Conservation (phyloP, 1,140 invertebrate species). For the Geopemphigus sp. region DNA sequence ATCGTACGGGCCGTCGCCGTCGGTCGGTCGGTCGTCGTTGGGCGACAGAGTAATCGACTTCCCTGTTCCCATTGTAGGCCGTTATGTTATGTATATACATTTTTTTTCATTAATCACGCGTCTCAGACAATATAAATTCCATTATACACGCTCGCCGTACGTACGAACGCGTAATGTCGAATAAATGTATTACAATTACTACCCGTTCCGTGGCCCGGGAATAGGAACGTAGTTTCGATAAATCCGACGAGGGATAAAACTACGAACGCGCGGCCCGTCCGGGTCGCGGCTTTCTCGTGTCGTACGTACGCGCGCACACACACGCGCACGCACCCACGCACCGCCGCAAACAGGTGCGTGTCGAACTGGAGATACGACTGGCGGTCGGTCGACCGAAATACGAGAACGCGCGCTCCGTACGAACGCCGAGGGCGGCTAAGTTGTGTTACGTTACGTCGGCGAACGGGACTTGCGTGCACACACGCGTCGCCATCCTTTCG, state of each 20-base stretch:
- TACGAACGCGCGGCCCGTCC: no score
- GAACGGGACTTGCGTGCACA: background rate
- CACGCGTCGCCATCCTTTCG: background rate
- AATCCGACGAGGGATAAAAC: background rate
- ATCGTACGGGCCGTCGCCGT: background rate
- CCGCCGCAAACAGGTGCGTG: no score
- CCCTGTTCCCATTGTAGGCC: constrained; percentile 15
- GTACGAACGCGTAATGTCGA: no score
- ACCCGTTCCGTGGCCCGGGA: background rate
- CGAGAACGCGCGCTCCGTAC: background rate
- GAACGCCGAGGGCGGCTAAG: background rate
- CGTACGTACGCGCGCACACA: no score
- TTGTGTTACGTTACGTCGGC: background rate
- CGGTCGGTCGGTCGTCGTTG: background rate
- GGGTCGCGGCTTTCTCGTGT: no score
- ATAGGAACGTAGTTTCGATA: constrained; percentile 16
- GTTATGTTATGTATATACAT: constrained; percentile 38
- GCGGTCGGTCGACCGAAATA: background rate
- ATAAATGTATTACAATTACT: constrained; percentile 2
- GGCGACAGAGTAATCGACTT: constrained; percentile 47
- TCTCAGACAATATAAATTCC: constrained; percentile 48
- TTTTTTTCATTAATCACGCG: constrained; percentile 49
- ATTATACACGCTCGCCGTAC: background rate
- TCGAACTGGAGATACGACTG: no score
- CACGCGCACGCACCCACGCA: no score